phyloP scores from a whole-genome alignment of 2,797 vertebrate species.

The Anomalospiza imberbis region DNA sequence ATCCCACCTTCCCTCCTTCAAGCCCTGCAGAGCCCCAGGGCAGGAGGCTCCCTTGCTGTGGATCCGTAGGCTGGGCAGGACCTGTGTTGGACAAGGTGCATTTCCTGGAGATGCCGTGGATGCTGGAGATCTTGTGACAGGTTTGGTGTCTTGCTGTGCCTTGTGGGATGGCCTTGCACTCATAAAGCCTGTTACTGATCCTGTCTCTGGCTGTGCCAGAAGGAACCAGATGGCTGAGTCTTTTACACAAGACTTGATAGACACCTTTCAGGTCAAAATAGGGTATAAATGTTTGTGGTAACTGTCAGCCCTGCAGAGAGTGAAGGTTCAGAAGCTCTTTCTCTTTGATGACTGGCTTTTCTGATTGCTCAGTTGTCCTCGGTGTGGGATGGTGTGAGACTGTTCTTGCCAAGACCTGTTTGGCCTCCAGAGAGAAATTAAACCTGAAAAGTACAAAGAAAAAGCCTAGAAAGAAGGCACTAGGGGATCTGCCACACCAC shows the following conservation, averaged over 20 bases:
- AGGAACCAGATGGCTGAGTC: not conserved
- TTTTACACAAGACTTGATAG: not conserved
- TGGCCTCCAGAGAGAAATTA: not conserved
- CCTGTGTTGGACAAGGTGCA: not conserved
- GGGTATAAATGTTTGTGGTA: not conserved
- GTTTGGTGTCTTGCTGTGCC: not conserved
- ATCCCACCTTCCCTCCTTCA: not conserved
- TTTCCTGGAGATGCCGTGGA: not conserved
- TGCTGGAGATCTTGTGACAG: not conserved
- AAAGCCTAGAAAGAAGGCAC: not conserved
- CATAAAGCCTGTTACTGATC: fast-evolving
- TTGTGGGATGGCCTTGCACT: not conserved
- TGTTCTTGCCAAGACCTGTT: not conserved
- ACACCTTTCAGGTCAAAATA: not conserved
- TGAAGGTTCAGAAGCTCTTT: not conserved
- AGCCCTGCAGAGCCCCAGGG: not conserved
- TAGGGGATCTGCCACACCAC: not conserved
- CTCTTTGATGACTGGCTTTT: not conserved
- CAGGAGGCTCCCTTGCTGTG: not conserved
- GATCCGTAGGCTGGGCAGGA: not conserved
- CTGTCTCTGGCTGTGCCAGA: not conserved
- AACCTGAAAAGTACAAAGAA: not conserved
- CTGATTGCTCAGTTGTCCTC: not conserved
- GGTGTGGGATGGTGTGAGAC: not conserved
- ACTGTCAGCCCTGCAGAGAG: not conserved